phyloP scores from a whole-genome alignment of 1,140 invertebrate genomes.

The Anoplophora glabripennis region DNA sequence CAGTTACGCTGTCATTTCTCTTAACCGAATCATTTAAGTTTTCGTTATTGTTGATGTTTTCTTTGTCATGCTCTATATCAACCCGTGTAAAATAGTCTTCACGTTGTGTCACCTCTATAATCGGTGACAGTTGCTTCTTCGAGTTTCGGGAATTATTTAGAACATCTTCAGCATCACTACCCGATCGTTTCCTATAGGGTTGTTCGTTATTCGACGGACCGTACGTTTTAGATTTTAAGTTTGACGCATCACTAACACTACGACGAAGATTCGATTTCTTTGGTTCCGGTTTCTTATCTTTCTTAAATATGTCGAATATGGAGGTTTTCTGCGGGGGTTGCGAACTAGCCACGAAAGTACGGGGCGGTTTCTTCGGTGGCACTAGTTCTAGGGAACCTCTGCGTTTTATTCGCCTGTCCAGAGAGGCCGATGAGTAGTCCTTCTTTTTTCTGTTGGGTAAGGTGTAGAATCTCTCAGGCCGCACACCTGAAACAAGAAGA shows the following conservation, averaged over 20 bases:
- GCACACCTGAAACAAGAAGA: conserved; percentile 45
- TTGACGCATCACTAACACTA: conserved; percentile 69
- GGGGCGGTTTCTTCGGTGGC: conserved; percentile 42
- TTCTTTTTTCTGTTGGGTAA: conserved; percentile 55
- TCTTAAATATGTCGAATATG: conserved; percentile 60
- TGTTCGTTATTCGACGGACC: conserved; percentile 42
- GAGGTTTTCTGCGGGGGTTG: conserved; percentile 50
- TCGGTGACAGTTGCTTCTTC: conserved; percentile 71
- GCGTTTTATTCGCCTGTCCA: conserved; percentile 45
- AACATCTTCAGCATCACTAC: conserved; percentile 48
- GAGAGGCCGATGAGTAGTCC: conserved; percentile 51
- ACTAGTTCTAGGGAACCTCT: conserved; percentile 36
- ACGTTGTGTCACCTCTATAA: conserved; percentile 64
- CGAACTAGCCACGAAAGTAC: conserved; percentile 51
- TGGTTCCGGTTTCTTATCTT: conserved; percentile 48
- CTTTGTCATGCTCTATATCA: conserved; percentile 23
- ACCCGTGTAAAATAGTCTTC: conserved; percentile 65
- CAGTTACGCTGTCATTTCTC: conserved; percentile 31
- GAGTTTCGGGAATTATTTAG: conserved; percentile 17
- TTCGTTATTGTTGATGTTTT: conserved; percentile 21
- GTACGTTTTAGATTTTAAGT: conserved; percentile 52
- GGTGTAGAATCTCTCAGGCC: conserved; percentile 62
- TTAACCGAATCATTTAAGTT: conserved; percentile 9
- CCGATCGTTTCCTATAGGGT: conserved; percentile 53
- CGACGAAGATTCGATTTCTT: conserved; percentile 54